Evolutionary conservation across 2,113 vertebrate species (phyloP).

Genomic region (Lophotis ruficrista): DNA sequence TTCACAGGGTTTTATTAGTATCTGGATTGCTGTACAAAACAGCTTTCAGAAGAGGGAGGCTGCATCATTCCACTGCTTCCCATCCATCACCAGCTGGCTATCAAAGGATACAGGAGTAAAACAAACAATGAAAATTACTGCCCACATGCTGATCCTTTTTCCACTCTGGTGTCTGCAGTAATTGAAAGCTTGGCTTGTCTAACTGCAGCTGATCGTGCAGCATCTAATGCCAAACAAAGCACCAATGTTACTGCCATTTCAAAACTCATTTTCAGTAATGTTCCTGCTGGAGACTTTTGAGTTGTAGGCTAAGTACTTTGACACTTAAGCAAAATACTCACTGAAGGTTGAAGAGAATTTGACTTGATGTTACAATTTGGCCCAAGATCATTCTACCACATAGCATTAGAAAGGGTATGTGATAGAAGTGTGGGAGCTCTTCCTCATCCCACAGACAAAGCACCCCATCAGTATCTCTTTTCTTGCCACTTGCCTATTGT

Average conservation of each 20-base stretch:
- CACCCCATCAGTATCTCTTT: neutral
- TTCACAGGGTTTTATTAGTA: slow-evolving; percentile 48
- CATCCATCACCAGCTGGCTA: slow-evolving; percentile 44
- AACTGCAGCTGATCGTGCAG: neutral
- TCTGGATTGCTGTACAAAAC: neutral
- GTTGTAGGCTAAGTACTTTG: neutral
- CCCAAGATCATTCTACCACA: neutral
- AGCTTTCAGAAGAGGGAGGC: neutral
- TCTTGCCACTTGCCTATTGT: neutral
- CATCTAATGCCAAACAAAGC: neutral
- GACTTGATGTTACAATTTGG: neutral
- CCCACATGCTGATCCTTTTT: slow-evolving; percentile 15
- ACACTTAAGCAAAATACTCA: neutral
- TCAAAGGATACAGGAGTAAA: slow-evolving; percentile 27
- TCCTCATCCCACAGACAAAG: neutral
- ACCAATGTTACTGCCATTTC: neutral
- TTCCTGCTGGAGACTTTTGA: neutral
- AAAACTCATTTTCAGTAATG: neutral
- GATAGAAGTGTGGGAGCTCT: neutral
- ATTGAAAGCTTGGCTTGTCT: neutral
- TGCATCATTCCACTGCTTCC: neutral
- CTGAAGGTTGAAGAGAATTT: neutral
- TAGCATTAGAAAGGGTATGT: neutral
- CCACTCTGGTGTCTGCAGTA: neutral
- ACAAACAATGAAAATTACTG: slow-evolving; percentile 48